Evolutionary conservation across 2,113 vertebrate genomes (phyloP).

Genomic region (Larimichthys polyactis): DNA sequence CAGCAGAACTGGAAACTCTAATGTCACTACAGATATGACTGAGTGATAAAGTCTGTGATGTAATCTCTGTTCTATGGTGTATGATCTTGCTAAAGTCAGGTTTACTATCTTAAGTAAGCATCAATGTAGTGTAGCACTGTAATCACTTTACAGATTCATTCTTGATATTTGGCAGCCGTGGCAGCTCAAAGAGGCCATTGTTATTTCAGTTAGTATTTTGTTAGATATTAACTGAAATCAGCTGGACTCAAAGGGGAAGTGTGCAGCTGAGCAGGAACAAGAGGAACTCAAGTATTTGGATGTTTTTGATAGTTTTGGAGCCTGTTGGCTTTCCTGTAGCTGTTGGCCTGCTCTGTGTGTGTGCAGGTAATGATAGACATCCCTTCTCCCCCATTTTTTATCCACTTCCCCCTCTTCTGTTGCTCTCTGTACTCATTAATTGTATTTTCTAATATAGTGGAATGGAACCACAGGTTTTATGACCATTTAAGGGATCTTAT

Average conservation of each 20-base stretch:
- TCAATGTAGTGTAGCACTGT: no score
- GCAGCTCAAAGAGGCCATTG: conserved; percentile 6
- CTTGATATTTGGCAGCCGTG: background rate
- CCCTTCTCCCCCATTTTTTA: background rate
- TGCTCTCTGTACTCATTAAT: conserved; percentile 20
- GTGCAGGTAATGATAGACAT: conserved; percentile 13
- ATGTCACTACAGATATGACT: no score
- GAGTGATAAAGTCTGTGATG: no score
- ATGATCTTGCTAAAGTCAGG: no score
- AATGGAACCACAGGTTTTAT: conserved; percentile 20
- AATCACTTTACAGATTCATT: no score
- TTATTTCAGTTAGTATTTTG: background rate
- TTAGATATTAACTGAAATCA: conserved; percentile 2
- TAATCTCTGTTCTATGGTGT: no score
- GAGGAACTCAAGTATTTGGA: conserved; percentile 6
- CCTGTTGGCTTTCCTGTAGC: conserved; percentile 10
- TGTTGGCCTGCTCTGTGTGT: conserved; percentile 16
- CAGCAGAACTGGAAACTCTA: no score
- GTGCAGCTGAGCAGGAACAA: background rate
- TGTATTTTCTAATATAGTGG: conserved; percentile 6
- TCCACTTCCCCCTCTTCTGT: background rate
- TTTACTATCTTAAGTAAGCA: no score
- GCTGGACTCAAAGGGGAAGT: background rate
- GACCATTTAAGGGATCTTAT: conserved; percentile 10
- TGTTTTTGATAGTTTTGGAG: conserved; percentile 25